Evolutionary conservation across 2,797 vertebrate species (phyloP).

Genomic region (Eurystomus glaucurus): DNA sequence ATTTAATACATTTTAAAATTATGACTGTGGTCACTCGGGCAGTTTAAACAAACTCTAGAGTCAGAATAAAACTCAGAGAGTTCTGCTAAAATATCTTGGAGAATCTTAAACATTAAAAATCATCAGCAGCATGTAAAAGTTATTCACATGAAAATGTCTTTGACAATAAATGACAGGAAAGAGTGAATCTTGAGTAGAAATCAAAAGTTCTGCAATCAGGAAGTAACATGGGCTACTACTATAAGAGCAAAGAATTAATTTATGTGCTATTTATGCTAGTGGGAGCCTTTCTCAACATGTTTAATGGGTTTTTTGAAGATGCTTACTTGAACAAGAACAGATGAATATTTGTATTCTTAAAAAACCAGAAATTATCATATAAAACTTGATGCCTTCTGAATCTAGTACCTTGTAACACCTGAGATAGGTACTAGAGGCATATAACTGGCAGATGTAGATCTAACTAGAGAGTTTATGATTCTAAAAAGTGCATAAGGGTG

Average conservation of each 20-base stretch:
- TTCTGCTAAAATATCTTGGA: not conserved
- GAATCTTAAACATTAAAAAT: not conserved
- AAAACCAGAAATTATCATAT: not conserved
- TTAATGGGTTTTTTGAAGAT: not conserved
- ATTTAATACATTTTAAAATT: conserved; percentile 25
- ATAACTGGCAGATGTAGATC: not conserved
- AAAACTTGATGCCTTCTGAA: not conserved
- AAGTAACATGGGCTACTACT: not conserved
- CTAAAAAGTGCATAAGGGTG: not conserved
- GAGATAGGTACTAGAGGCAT: not conserved
- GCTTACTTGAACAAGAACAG: not conserved
- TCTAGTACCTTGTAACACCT: not conserved
- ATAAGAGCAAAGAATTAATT: not conserved
- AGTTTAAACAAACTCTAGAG: conserved; percentile 1
- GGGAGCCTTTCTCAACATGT: not conserved
- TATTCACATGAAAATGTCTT: not conserved
- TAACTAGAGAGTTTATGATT: not conserved
- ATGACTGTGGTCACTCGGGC: not conserved
- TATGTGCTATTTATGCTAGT: not conserved
- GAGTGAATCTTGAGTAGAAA: not conserved
- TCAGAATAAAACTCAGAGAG: not conserved
- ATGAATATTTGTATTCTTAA: not conserved
- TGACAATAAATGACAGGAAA: not conserved
- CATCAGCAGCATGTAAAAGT: not conserved
- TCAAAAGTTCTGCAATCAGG: not conserved